Evolutionary conservation across 2,888 invertebrate species (phyloP), one percentile per base, ranked within the genome.

Genomic region (Seladonia tumulorum): DNA sequence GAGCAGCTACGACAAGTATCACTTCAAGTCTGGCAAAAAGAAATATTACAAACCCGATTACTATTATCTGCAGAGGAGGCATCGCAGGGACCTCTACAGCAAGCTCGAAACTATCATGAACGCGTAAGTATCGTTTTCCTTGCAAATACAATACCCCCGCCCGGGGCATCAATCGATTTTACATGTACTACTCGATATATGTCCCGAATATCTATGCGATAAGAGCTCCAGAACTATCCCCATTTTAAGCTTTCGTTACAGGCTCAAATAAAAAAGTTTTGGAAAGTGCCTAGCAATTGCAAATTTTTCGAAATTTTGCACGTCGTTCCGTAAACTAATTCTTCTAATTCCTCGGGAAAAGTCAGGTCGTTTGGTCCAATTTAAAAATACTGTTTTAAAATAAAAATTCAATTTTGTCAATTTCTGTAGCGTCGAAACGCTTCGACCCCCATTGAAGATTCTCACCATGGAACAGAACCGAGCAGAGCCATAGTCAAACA

Each of bases 41-140:
- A 94, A 93, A 76, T 92, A 90, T 79, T 88, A 90, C 85, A 94
- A 94, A 86, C 90, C 93, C 4, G 87, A 94, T 81, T 92, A 94
- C 72, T 88, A 94, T 83, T 95, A 94, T 7, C 94, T 96, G 45
- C 96, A 96, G 91, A 95, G 97, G 22, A 95, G 97, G 76, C 96
- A 96, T 86, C 95, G 97, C 0, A 94, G 97, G 25, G 97, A 97
- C 79, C 95, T 98, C 39, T 97, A 97, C 93, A 96, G 96, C 78
- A 97, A 97, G 92, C 91, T 98, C 79, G 97, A 97, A 93, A 93
- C 96, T 8, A 96, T 97, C 85, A 96, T 98, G 93, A 96, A 97
- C 90, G 97, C 97, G 98, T 98, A 94, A 96, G 96, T 95, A 70
- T 22, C 68, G 14, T 72, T 39, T 10, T 5, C 29, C 18, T 63